Base-by-base conservation (phyloP, 37 sponge, comb jelly and placozoan genomes). In the Petrosia ficiformis region DNA sequence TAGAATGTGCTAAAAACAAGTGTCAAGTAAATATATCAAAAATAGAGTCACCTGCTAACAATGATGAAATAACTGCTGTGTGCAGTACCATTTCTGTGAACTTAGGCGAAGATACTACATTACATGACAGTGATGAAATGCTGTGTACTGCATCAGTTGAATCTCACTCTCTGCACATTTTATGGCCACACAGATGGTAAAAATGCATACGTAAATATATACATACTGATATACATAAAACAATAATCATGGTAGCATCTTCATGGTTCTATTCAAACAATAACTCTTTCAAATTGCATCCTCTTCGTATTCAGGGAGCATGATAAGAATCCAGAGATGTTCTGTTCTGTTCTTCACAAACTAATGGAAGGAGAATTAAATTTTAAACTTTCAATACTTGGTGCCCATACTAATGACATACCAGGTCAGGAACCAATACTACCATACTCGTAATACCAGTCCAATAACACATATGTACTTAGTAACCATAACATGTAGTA, bases 171-270 rank as follows among this genome's bases (percentile, higher is more conserved):
- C 84, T 92, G 2, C 96, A 96, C 67, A 89, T 96, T 41, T 63
- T 96, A 2, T 96, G 96, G 96, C 96, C 96, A 14, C 96, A 96
- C 70, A 57, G 93, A 78, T 93, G 93, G 93, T 88, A 84, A 19
- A 68, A 0, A 42, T 25, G 67, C 16, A 30, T 56, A 75, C n/a
- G n/a, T n/a, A n/a, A n/a, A n/a, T n/a, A n/a, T n/a, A n/a, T n/a
- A n/a, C n/a, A n/a, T n/a, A n/a, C n/a, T n/a, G n/a, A n/a, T n/a
- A n/a, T n/a, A n/a, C n/a, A n/a, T n/a, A n/a, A n/a, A n/a, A n/a
- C n/a, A n/a, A n/a, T n/a, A n/a, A n/a, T 59, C 35, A 19, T 44
- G 74, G 63, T 59, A 2, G 29, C 38, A 74, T 30, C 21, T 34
- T 31, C 65, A 3, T 43, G 21, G 4, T 21, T 5, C 56, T 33